Evolutionary conservation across 2,888 invertebrate species (phyloP), one percentile per base, ranked within the genome.

Genomic region (Pristionchus mayeri): DNA sequence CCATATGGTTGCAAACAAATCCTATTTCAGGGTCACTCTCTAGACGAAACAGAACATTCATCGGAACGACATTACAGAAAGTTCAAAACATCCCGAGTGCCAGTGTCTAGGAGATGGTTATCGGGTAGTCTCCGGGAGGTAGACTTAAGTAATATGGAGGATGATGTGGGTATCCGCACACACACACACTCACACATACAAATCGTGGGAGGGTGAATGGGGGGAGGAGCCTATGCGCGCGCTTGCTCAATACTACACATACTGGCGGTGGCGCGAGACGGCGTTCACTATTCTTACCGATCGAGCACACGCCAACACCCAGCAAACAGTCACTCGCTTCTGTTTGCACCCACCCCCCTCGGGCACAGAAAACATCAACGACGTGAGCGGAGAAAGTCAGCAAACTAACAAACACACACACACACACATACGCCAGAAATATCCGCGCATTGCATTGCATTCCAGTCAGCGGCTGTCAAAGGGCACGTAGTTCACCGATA

Each of bases 271-370:
- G 44, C 4, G 54, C 9, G 71, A 67, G 40, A 11, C 44, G 71
- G 71, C 30, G 71, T 44, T 71, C 71, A 71, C 71, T 71, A 71
- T 71, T 71, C 71, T 71, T 71, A 71, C 71, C 71, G 21, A 54
- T 16, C 54, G 16, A 44, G 13, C 44, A 44, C 13, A 44, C 44
- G 44, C 13, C 6, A 44, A 13, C 44, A 24, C 18, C 34, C 6
- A 40, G 40, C 44, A 71, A 54, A n/a, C 67, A 30, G 13, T n/a
- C 71, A 71, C 71, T 40, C 63, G 40, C 37, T n/a, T 18, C 7
- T 37, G 44, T 27, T 4, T 18, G 63, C 63, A 63, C 30, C 60
- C 30, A 30, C 18, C 63, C 18, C 63, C 63, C 63, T 18, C 63
- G 34, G 63, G 63, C 63, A 63, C 63, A 63, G 30, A 63, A 63